Evolutionary conservation across 1,140 invertebrate species (phyloP), one percentile per base, ranked within the genome.

Genomic region (Drosophila bifasciata): DNA sequence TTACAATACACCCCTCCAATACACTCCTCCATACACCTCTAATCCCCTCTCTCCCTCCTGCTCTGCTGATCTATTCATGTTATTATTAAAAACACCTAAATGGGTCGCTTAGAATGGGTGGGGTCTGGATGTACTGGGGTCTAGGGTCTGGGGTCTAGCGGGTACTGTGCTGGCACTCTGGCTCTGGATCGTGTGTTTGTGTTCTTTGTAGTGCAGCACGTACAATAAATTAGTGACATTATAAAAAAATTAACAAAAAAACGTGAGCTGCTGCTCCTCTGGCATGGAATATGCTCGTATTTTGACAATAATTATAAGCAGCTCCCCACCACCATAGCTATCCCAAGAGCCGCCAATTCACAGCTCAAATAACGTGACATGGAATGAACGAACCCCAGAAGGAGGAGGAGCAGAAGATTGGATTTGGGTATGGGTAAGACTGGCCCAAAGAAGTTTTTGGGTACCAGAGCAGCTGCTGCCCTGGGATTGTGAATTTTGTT

Each of bases 171-270:
- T n/a, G n/a, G n/a, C n/a, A n/a, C 25, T 58, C 41, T 56, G 44
- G 46, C 44, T 76, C 44, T 76, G 59, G 60, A 52, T 67, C 48
- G 58, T 71, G 69, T 59, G 55, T 66, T 28, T 62, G 66, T 79
- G 72, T 85, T 73, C 60, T 88, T 78, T 86, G 83, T 86, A 75
- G 77, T 81, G 81, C 81, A 86, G 83, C 81, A 86, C 81, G 81
- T 86, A 86, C 81, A 88, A 86, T 86, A 86, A 86, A 86, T 86
- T 86, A 86, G 81, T 81, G 83, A 81, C 74, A 86, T 86, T 86
- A 86, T 86, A 88, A 78, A 77, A 88, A 85, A 86, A 88, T 86
- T 88, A 86, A 86, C 2, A 25, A 25, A 25, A 7, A 25, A 86
- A 86, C 81, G 81, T 86, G 81, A 86, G 83, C 32, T 13, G 83